Evolutionary conservation across 1,140 invertebrate genomes (phyloP).

Genomic region (Scaptomyza pallida): DNA sequence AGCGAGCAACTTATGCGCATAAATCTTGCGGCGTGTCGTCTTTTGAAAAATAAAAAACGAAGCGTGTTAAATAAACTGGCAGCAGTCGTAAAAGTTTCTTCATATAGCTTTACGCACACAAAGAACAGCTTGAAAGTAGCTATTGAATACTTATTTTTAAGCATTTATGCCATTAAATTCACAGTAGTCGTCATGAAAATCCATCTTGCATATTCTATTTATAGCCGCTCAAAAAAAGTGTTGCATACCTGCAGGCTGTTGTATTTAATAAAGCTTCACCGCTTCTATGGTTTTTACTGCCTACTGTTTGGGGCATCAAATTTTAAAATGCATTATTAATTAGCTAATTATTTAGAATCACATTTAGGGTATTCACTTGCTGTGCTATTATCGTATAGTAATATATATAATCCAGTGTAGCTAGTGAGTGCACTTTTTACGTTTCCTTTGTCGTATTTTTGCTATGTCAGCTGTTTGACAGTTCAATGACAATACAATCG

Average conservation of each 20-base stretch:
- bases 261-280: background rate
- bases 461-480: too few species aligned
- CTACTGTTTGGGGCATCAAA: background rate
- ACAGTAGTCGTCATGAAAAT: too few species aligned
- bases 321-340: background rate
- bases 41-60: slow-evolving; percentile 27
- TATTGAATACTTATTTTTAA: too few species aligned
- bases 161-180: too few species aligned
- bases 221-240: background rate
- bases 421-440: too few species aligned
- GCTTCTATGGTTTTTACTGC: background rate
- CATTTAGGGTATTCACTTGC: too few species aligned
- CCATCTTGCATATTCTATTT: too few species aligned
- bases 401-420: too few species aligned
- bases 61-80: slow-evolving; percentile 50
- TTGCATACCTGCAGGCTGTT: slow-evolving; percentile 27
- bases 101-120: background rate
- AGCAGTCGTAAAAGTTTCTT: slow-evolving; percentile 39
- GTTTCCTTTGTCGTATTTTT: too few species aligned
- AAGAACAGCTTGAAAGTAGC: too few species aligned
- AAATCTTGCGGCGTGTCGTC: slow-evolving; percentile 45
- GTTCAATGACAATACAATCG: too few species aligned
- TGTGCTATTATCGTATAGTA: too few species aligned
- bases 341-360: background rate
- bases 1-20: slow-evolving; percentile 55